Conservation (phyloP, 2,797 vertebrate genomes). For the Phataginus tetradactyla region DNA sequence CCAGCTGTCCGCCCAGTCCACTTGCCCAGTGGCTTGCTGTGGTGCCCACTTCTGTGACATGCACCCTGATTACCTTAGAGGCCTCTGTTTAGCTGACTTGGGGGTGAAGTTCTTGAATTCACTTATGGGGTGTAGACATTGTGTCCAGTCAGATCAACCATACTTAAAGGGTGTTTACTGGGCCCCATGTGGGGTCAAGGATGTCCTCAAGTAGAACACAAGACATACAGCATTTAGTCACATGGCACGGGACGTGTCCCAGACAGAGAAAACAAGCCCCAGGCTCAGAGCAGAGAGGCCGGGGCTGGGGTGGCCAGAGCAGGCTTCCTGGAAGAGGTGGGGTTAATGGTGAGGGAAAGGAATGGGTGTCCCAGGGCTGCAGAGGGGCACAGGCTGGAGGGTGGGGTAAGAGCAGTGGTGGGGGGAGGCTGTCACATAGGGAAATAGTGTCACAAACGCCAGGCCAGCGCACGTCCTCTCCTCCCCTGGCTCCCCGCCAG, state of each 20-base stretch:
- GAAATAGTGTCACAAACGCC: accelerated
- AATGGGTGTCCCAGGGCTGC: accelerated
- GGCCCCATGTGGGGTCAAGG: not conserved
- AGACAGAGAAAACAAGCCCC: not conserved
- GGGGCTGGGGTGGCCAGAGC: not conserved
- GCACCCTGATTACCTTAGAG: not conserved
- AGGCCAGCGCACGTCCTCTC: accelerated
- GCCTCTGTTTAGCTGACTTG: too few relatives aligned
- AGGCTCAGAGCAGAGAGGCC: not conserved
- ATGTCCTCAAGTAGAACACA: accelerated
- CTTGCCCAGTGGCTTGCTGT: accelerated
- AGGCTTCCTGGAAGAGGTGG: not conserved
- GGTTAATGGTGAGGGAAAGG: accelerated
- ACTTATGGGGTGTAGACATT: accelerated
- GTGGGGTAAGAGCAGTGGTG: accelerated
- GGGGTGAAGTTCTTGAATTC: not conserved
- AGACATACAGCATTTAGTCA: accelerated
- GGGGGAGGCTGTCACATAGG: accelerated
- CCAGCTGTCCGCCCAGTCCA: accelerated
- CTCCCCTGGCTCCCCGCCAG: not conserved
- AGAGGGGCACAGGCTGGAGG: not conserved
- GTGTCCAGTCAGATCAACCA: not conserved
- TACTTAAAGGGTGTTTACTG: accelerated
- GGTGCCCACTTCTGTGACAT: not conserved
- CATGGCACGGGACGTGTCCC: not conserved